phyloP scores from a whole-genome alignment of 2,113 vertebrate species.

The Istiophorus platypterus region DNA sequence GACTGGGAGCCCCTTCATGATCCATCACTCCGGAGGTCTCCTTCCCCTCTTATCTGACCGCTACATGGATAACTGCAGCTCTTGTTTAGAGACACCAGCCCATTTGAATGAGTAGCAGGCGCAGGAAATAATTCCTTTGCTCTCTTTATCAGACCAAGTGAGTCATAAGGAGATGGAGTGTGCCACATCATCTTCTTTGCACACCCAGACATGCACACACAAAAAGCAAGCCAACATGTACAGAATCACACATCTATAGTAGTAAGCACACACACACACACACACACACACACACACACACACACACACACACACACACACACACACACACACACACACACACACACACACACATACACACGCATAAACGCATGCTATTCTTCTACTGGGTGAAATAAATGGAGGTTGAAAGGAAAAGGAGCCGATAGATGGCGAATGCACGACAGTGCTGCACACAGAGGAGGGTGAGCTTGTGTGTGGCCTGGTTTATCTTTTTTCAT shows the following conservation, averaged over 20 bases:
- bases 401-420: conserved; percentile 55
- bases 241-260: conserved; percentile 8
- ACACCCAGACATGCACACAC: conserved; percentile 39
- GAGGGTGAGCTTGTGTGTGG: conserved; percentile 75
- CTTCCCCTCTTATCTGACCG: conserved; percentile 80
- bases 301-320: conserved; percentile 26
- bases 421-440: conserved; percentile 63
- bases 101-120: conserved; percentile 80
- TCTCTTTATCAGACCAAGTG: conserved; percentile 78
- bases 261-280: conserved; percentile 21
- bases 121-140: conserved; percentile 76
- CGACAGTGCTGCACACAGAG: conserved; percentile 46
- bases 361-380: conserved; percentile 46
- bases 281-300: conserved; percentile 17
- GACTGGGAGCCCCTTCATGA: conserved; percentile 78
- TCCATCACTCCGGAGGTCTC: conserved; percentile 83
- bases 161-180: conserved; percentile 72
- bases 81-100: conserved; percentile 79
- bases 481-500: conserved; percentile 76
- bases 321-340: conserved; percentile 20
- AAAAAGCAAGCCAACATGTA: conserved; percentile 12
- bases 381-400: conserved; percentile 61
- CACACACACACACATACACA: conserved; percentile 22
- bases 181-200: conserved; percentile 62
- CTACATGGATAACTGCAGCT: conserved; percentile 81